phyloP scores from a whole-genome alignment of 2,888 invertebrate species.

The Rhamphomyia laevipes region DNA sequence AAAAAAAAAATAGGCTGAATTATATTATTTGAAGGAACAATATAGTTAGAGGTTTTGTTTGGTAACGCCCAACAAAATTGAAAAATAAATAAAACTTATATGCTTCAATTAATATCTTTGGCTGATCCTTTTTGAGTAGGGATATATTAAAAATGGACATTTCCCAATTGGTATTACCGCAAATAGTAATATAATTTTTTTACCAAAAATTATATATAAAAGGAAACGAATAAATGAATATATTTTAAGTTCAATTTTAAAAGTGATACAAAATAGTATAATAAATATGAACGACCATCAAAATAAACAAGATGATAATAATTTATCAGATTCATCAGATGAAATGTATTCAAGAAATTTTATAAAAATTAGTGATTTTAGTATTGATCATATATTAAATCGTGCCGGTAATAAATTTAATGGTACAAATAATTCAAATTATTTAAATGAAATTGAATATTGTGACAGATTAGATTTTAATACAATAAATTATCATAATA shows the following conservation, averaged over 20 bases:
- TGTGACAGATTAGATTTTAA: slow-evolving; percentile 1
- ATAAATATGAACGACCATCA: too few species aligned
- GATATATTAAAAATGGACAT: slow-evolving; percentile 4
- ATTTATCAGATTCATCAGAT: background rate
- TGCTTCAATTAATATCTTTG: slow-evolving; percentile 1
- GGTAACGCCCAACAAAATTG: too few species aligned
- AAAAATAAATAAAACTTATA: background rate
- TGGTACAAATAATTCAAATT: slow-evolving; percentile 27
- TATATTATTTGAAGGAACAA: background rate
- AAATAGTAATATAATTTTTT: background rate
- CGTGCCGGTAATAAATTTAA: slow-evolving; percentile 39
- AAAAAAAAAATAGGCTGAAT: too few species aligned
- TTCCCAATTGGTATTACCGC: background rate
- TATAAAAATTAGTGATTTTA: slow-evolving; percentile 39
- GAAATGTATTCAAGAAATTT: background rate
- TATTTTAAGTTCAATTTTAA: background rate
- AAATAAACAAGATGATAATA: slow-evolving; percentile 4
- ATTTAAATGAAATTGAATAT: background rate
- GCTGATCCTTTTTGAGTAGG: slow-evolving; percentile 12
- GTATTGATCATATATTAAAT: slow-evolving; percentile 49
- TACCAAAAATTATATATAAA: background rate
- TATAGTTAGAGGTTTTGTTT: background rate
- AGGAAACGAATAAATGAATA: background rate
- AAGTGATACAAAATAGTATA: too few species aligned
- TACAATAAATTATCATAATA: background rate